phyloP scores from a whole-genome alignment of 2,888 invertebrate genomes.

The Xestia rhomboidea region DNA sequence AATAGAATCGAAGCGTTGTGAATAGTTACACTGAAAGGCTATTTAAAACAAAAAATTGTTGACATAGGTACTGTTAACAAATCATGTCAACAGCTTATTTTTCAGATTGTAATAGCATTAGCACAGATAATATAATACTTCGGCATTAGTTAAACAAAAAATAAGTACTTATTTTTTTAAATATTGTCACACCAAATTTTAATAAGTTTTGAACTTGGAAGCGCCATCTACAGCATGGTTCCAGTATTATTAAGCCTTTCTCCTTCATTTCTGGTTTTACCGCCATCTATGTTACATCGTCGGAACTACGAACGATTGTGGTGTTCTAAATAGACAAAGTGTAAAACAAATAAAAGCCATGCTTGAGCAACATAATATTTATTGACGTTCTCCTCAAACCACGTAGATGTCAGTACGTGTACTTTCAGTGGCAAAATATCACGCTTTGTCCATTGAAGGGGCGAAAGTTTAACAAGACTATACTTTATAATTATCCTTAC shows the following conservation, averaged over 20 bases:
- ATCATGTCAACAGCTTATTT: not conserved
- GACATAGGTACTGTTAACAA: not conserved
- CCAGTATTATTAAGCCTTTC: not conserved
- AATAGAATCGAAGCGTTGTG: no score
- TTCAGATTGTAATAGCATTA: no score
- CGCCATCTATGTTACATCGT: conserved; percentile 46
- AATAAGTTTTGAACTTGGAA: not conserved
- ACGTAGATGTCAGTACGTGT: conserved; percentile 54
- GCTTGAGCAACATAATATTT: no score
- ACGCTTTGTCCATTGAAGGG: not conserved
- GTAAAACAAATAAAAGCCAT: not conserved
- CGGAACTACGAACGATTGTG: not conserved
- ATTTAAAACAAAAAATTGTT: no score
- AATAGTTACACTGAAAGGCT: not conserved
- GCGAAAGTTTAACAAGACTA: not conserved
- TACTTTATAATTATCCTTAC: not conserved
- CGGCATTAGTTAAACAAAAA: no score
- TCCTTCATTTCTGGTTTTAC: not conserved
- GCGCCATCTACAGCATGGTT: conserved; percentile 45
- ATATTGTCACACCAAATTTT: no score
- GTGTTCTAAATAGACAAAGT: not conserved
- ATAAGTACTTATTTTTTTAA: no score
- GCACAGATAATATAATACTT: no score
- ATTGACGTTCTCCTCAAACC: not conserved
- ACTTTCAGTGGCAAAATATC: not conserved